Evolutionary conservation across 92 coral and sea anemone genomes (phyloP).

Genomic region (Micromussa lordhowensis): DNA sequence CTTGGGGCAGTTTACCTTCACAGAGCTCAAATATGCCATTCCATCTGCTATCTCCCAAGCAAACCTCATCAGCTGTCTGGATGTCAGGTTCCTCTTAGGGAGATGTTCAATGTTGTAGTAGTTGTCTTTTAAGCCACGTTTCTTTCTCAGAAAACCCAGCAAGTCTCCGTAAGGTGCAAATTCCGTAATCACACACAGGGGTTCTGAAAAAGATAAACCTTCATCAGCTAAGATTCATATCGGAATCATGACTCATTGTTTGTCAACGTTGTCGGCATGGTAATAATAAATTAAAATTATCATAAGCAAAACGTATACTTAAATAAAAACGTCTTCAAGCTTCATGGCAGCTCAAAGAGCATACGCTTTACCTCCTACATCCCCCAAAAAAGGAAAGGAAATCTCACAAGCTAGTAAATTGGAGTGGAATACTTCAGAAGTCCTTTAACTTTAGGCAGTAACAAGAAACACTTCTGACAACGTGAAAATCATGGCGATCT

Average conservation of each 20-base stretch:
- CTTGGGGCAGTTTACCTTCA: constrained; percentile 31
- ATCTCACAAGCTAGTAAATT: too few species aligned
- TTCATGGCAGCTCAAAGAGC: too few species aligned
- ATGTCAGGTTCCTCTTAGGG: constrained; percentile 41
- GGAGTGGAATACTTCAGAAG: too few species aligned
- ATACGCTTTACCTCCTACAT: too few species aligned
- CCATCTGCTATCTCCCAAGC: constrained; percentile 79
- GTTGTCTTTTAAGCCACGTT: constrained; percentile 70
- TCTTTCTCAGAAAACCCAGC: constrained; percentile 67
- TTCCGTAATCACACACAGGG: constrained; percentile 68
- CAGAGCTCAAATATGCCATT: constrained; percentile 69
- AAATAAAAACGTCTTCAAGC: too few species aligned
- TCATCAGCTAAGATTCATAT: not conserved
- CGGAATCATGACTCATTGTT: not conserved
- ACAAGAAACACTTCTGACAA: too few species aligned
- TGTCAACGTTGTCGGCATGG: not conserved
- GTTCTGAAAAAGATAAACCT: constrained; percentile 42
- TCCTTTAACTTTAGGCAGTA: too few species aligned
- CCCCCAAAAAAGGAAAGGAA: too few species aligned
- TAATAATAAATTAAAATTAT: too few species aligned
- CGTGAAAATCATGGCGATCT: too few species aligned
- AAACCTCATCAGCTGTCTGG: constrained; percentile 54
- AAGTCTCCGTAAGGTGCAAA: constrained; percentile 72
- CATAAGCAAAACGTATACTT: too few species aligned
- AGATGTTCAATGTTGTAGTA: constrained; percentile 44